Evolutionary conservation across 2,888 invertebrate genomes (phyloP).

Genomic region (Nipponacmea schrenckii): DNA sequence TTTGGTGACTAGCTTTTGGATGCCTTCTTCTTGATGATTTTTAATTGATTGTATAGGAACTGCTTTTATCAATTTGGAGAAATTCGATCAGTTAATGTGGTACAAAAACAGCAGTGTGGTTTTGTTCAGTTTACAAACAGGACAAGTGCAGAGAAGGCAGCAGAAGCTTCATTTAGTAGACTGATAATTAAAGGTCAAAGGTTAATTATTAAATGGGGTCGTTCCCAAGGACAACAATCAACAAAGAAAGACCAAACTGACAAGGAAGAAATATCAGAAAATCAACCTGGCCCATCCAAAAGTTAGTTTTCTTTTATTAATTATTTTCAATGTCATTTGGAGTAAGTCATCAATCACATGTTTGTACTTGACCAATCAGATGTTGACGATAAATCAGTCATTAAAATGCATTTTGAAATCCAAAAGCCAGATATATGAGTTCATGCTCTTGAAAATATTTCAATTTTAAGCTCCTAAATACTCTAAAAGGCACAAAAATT

Average conservation of each 20-base stretch:
- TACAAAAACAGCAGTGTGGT: constrained; percentile 90
- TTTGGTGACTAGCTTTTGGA: background rate
- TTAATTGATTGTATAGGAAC: constrained; percentile 73
- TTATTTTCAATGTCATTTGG: background rate
- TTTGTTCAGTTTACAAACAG: constrained; percentile 96
- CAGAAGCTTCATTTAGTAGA: constrained; percentile 85
- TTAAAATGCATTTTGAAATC: too few relatives aligned
- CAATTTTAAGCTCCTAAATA: too few relatives aligned
- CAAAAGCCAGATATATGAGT: too few relatives aligned
- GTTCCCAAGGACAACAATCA: constrained; percentile 81
- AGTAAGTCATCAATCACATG: background rate
- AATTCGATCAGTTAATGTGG: constrained; percentile 91
- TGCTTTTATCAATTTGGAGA: constrained; percentile 99
- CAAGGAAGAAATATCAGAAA: constrained; percentile 71
- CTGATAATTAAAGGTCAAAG: constrained; percentile 80
- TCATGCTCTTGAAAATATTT: too few relatives aligned
- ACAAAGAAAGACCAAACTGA: constrained; percentile 52
- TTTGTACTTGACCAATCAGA: too few relatives aligned
- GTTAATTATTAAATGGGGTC: constrained; percentile 98
- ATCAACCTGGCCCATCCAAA: constrained; percentile 83
- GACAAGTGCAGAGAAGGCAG: constrained; percentile 87
- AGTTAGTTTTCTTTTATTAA: constrained; percentile 52
- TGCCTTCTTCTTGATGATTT: background rate
- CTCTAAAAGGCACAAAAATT: too few relatives aligned
- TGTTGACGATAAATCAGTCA: too few relatives aligned